phyloP scores from a whole-genome alignment of 2,888 invertebrate species.

The Eudasyphora cyanicolor region DNA sequence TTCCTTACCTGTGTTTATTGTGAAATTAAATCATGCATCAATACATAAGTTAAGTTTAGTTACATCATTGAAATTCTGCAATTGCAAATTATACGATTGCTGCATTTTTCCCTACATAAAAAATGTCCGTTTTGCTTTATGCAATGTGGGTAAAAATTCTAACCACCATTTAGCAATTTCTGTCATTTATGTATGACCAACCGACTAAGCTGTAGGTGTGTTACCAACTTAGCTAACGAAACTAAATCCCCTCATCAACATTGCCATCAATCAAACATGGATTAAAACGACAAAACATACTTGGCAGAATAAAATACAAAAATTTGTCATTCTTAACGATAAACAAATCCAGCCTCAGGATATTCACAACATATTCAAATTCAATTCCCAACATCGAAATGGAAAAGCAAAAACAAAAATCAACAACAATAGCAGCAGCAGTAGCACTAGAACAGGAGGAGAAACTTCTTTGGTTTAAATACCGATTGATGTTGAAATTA shows the following conservation, averaged over 20 bases:
- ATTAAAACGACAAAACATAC: conserved; percentile 41
- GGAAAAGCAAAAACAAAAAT: conserved; percentile 9
- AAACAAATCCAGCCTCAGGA: conserved; percentile 55
- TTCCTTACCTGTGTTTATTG: background rate
- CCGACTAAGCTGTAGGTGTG: conserved; percentile 18
- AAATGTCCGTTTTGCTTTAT: too few species aligned
- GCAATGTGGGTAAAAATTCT: too few species aligned
- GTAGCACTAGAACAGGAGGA: background rate
- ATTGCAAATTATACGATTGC: too few species aligned
- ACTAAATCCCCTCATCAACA: conserved; percentile 18
- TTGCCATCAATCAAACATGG: conserved; percentile 58
- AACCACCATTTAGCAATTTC: background rate
- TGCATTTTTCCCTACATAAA: too few species aligned
- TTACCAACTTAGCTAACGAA: background rate
- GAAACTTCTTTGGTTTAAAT: conserved; percentile 55
- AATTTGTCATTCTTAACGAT: conserved; percentile 60
- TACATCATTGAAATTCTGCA: too few species aligned
- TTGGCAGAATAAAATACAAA: conserved; percentile 16
- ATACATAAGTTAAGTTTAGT: too few species aligned
- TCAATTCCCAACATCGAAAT: background rate
- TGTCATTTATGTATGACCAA: too few species aligned
- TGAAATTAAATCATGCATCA: background rate
- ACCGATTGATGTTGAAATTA: conserved; percentile 75
- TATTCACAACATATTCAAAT: conserved; percentile 56
- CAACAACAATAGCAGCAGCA: background rate